Evolutionary conservation across 1,140 invertebrate species (phyloP), one percentile per base, ranked within the genome.

Genomic region (Temnothorax curvispinosus): DNA sequence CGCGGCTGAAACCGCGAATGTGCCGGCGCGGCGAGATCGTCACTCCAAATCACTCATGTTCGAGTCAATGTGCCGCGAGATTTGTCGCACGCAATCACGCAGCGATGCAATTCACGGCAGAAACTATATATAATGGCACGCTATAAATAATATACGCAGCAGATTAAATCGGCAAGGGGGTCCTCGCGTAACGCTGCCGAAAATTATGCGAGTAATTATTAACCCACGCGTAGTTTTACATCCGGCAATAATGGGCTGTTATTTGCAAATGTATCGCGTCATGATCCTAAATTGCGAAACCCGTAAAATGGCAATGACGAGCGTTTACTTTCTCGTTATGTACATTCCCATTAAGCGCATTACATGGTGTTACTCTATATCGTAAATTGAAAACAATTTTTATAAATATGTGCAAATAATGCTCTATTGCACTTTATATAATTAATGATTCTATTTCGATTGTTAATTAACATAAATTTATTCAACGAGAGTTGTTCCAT

Each of bases 101-200:
- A 65, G 58, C n/a, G 50, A 71, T 47, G 74, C 71, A 54, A 54
- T 85, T 78, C 47, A 47, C 82, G 62, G 74, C 75, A 54, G 75
- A 85, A 78, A 78, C 60, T 78, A 65, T 85, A 85, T 85, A 77
- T 85, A 77, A 85, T 85, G 74, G 74, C 58, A 6, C 60, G 38
- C 75, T 85, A 78, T 85, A 78, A 85, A 85, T 77, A 78, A 85
- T 85, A 77, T 85, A 78, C 65, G 21, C 82, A 38, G 27, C 62
- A 27, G 75, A 85, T 85, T 78, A 78, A 76, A 85, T 85, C 47
- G 47, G 44, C 44, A 27, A 8, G 15, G 13, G 18, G 5, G 4
- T 15, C n/a, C 56, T 62, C 64, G 64, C 21, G 15, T 54, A 71
- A 85, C 18, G 15, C 21, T 35, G 21, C 35, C 71, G 74, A 62